Percentiles rank a stretch among this genome's conserved stretches.
Conservation (phyloP, 2,888 invertebrate species). For the Apotomis betuletana region DNA sequence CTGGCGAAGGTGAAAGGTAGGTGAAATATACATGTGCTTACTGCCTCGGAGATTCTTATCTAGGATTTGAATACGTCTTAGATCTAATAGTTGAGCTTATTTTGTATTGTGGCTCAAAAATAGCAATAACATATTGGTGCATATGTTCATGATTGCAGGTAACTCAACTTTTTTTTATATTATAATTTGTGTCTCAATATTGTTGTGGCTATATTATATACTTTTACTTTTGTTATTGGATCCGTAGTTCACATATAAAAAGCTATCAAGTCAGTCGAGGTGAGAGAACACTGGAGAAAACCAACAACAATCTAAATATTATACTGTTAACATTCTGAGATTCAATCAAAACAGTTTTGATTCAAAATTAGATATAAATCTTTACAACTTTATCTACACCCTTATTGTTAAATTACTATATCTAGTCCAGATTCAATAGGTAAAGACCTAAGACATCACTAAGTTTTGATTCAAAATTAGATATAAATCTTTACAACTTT, state of each 20-base stretch:
- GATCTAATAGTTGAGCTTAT: slow-evolving; percentile 1
- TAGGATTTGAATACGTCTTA: background rate
- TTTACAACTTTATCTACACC: too few species aligned
- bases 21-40: background rate
- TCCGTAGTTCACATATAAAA: slow-evolving; percentile 13
- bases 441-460: too few species aligned
- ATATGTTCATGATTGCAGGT: background rate
- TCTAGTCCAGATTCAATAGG: too few species aligned
- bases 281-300: too few species aligned
- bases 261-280: background rate
- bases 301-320: background rate
- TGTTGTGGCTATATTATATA: slow-evolving; percentile 8
- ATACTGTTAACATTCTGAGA: background rate
- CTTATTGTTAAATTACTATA: too few species aligned
- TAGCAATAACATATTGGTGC: slow-evolving; percentile 6
- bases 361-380: too few species aligned
- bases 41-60: too few species aligned
- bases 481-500: too few species aligned
- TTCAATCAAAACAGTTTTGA: too few species aligned
- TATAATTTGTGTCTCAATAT: slow-evolving; percentile 13
- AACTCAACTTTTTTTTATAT: background rate
- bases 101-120: slow-evolving; percentile 1
- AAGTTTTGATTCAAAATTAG: too few species aligned
- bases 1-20: too few species aligned
- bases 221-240: slow-evolving; percentile 22